Percentiles rank a stretch among this genome's conserved stretches.
Conservation (phyloP, 2,113 vertebrate genomes). For the Leptobrachium ailaonicum region DNA sequence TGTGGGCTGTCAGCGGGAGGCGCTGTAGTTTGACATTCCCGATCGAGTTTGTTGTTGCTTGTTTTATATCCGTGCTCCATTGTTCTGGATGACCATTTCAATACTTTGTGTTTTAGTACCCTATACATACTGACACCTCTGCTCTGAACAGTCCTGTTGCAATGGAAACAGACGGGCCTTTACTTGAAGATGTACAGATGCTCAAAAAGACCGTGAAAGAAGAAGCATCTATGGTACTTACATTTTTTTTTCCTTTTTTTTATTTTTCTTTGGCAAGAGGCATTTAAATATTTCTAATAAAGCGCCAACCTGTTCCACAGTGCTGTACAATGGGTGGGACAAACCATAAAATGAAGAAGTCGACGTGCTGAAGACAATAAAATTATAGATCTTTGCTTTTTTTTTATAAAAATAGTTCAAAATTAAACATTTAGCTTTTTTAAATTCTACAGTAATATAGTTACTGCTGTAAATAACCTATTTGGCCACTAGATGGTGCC, state of each 20-base stretch:
- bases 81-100: slow-evolving; percentile 56
- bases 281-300: not conserved
- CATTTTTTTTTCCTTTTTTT: no score
- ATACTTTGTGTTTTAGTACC: slow-evolving; percentile 79
- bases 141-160: slow-evolving; percentile 80
- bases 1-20: no score
- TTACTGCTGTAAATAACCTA: no score
- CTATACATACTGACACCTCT: slow-evolving; percentile 74
- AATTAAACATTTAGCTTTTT: no score
- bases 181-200: slow-evolving; percentile 85
- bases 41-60: not conserved
- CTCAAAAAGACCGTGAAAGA: slow-evolving; percentile 87
- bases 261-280: not conserved
- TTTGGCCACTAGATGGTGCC: no score
- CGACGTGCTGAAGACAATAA: no score
- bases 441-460: no score
- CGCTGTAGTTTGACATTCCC: not conserved
- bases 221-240: slow-evolving; percentile 85
- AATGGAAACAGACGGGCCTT: slow-evolving; percentile 90
- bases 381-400: no score
- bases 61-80: not conserved
- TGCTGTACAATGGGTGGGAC: no score
- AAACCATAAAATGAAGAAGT: no score
- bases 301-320: no score
- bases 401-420: no score